Base-by-base conservation (phyloP, 2,888 invertebrate species). In the Mesochorus sp. region DNA sequence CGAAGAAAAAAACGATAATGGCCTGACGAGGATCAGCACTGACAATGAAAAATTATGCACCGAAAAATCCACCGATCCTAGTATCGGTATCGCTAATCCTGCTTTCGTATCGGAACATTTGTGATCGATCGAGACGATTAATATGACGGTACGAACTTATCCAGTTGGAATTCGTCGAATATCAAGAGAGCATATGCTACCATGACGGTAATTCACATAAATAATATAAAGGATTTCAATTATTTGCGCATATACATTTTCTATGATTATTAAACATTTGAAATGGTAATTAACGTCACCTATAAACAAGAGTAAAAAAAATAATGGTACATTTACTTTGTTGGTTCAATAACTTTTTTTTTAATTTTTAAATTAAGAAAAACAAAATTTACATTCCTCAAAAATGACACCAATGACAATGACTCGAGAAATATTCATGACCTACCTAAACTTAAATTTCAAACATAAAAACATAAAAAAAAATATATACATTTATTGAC, bases 51-150 rank as follows among this genome's bases (percentile, higher is more conserved):
- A 72, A 87, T 76, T 87, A 84, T 74, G 71, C 92, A 49, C 21
- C 57, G 78, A 76, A 44, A 80, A 79, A 55, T 91, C 85, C 88
- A 91, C 61, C 91, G 91, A 88, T 91, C 92, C 84, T 91, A 92
- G 88, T 91, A 91, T 87, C 91, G 91, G 90, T 87, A 90, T 91
- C 39, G 88, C 88, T 10, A 92, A 92, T 81, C 85, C 90, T 28
- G 91, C 90, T 55, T 92, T 91, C 80, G 91, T 91, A 82, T 86
- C 88, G 66, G 91, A 92, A 79, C 84, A 79, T 62, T 82, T 86
- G 73, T 87, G 83, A 87, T 39, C 59, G 47, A 67, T 26, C 39
- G 39, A 42, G 28, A 70, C 42, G 34, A 55, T 37, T 53, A 26
- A 53, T 64, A 31, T 62, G 51, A 67, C 71, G 62, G 68, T 57